A percentile compares a stretch with the other conserved stretches of the same genome.
Conservation (phyloP, 2,888 invertebrate genomes). For the Amitus sp. region DNA sequence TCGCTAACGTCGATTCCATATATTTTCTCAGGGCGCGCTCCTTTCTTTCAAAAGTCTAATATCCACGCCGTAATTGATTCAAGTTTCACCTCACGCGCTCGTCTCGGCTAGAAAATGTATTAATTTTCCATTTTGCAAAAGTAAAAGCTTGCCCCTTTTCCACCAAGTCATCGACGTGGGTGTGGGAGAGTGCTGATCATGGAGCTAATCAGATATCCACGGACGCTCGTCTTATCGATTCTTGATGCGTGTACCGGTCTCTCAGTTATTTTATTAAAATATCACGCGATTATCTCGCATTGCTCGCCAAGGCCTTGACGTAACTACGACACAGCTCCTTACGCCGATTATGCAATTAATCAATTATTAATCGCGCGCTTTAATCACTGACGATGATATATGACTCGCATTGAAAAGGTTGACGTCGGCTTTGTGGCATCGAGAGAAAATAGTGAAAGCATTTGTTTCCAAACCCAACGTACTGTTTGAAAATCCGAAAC, state of each 20-base stretch:
- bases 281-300: conserved; percentile 10
- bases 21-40: too few relatives aligned
- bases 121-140: conserved; percentile 28
- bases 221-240: conserved; percentile 26
- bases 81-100: too few relatives aligned
- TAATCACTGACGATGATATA: neutral
- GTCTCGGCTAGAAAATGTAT: too few relatives aligned
- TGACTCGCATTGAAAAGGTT: conserved; percentile 1
- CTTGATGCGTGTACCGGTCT: conserved; percentile 25
- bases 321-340: neutral
- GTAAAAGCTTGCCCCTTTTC: conserved; percentile 37
- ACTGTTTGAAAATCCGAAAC: too few relatives aligned
- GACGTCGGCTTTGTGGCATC: neutral
- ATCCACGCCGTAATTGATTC: neutral
- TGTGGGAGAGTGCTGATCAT: conserved; percentile 26
- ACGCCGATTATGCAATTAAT: conserved; percentile 1
- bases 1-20: too few relatives aligned
- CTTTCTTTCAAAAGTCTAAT: too few relatives aligned
- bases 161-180: conserved; percentile 38
- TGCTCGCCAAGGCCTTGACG: conserved; percentile 9
- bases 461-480: neutral
- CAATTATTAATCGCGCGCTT: conserved; percentile 1
- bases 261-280: conserved; percentile 25
- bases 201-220: conserved; percentile 34
- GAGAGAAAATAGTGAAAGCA: neutral